phyloP scores from a whole-genome alignment of 2,113 vertebrate species.

The Asarcornis scutulata region DNA sequence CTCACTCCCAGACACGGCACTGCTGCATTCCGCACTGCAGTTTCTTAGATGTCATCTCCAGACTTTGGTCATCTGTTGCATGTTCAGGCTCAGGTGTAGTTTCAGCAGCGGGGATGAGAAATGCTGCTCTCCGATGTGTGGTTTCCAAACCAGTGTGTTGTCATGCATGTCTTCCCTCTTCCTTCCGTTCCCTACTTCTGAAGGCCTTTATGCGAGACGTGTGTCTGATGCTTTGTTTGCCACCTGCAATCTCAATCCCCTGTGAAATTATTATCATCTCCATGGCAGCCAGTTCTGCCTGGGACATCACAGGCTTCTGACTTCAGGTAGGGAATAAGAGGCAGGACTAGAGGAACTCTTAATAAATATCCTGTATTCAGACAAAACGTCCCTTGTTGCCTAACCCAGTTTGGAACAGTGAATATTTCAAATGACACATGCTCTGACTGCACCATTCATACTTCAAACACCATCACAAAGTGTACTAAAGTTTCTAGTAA shows the following conservation, averaged over 20 bases:
- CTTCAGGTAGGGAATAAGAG: conserved; percentile 58
- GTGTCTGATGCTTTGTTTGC: conserved; percentile 33
- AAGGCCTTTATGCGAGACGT: neutral
- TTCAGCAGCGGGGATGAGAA: neutral
- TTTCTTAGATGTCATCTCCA: neutral
- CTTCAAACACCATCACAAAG: conserved; percentile 46
- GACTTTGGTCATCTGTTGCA: neutral
- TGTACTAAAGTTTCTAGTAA: conserved; percentile 37
- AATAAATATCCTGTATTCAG: conserved; percentile 55
- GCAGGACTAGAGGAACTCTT: conserved; percentile 29
- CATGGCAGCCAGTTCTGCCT: conserved; percentile 18
- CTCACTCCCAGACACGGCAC: neutral
- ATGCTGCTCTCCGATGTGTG: neutral
- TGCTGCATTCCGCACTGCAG: neutral
- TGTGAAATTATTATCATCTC: conserved; percentile 49
- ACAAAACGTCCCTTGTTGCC: conserved; percentile 58
- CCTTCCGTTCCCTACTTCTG: neutral
- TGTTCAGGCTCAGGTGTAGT: neutral
- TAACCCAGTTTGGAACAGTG: conserved; percentile 65
- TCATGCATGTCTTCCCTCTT: neutral
- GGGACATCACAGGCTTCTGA: conserved; percentile 49
- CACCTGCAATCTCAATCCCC: conserved; percentile 1
- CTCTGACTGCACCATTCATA: conserved; percentile 19
- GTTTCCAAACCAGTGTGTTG: conserved; percentile 4
- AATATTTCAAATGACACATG: conserved; percentile 59